A percentile compares a stretch with the other conserved stretches of the same genome.
Conservation (phyloP, 2,797 vertebrate genomes). For the Gambusia yucatana region DNA sequence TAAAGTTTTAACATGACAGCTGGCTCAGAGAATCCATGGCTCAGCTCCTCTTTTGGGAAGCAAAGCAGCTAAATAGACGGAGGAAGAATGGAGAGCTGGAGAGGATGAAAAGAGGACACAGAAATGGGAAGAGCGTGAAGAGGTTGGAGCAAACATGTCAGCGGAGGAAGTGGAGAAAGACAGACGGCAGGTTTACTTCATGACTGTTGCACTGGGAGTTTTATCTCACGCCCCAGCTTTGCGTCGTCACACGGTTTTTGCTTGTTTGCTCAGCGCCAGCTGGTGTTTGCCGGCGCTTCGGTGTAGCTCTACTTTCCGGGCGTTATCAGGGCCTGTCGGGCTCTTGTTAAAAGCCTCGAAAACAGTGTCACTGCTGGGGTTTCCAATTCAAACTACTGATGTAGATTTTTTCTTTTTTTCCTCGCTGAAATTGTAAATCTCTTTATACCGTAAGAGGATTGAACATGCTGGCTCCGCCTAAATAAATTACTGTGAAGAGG, state of each 20-base stretch:
- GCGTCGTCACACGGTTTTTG: slow-evolving; percentile 30
- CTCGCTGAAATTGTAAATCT: slow-evolving; percentile 66
- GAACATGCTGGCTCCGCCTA: slow-evolving; percentile 51
- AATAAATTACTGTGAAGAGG: slow-evolving; percentile 65
- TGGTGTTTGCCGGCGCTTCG: slow-evolving; percentile 48
- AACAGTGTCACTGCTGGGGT: slow-evolving; percentile 42
- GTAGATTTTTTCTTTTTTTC: slow-evolving; percentile 44
- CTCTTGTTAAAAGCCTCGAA: slow-evolving; percentile 43
- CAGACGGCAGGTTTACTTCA: slow-evolving; percentile 42
- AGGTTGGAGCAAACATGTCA: slow-evolving; percentile 19
- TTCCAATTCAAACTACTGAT: slow-evolving; percentile 46
- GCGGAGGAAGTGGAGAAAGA: slow-evolving; percentile 16
- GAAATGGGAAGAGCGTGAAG: slow-evolving; percentile 29
- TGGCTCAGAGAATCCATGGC: slow-evolving; percentile 67
- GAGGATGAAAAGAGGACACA: slow-evolving; percentile 34
- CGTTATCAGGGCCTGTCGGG: slow-evolving; percentile 46
- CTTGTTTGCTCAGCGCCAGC: slow-evolving; percentile 49
- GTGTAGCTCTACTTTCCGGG: slow-evolving; percentile 30
- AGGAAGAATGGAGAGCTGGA: slow-evolving; percentile 43
- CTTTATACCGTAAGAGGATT: slow-evolving; percentile 65
- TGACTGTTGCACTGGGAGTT: slow-evolving; percentile 50
- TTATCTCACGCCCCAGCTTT: slow-evolving; percentile 58
- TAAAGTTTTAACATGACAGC: slow-evolving; percentile 78
- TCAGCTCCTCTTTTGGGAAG: slow-evolving; percentile 67
- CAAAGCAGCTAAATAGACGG: slow-evolving; percentile 65